Evolutionary conservation across 2,797 vertebrate genomes (phyloP).

Genomic region (Phoebastria nigripes): DNA sequence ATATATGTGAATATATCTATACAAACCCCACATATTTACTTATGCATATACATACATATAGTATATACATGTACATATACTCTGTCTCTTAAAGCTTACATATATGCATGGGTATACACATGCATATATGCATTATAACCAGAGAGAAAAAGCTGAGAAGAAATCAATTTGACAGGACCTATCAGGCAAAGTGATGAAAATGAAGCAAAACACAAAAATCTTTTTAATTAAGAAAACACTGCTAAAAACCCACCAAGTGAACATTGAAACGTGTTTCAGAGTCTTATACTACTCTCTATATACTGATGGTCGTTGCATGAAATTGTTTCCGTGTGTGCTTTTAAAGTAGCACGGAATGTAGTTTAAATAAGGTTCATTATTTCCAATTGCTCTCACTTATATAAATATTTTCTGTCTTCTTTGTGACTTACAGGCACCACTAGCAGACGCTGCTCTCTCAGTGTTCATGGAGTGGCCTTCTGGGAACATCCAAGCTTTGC

Average conservation of each 20-base stretch:
- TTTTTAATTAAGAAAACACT: neutral
- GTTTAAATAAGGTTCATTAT: neutral
- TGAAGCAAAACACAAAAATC: neutral
- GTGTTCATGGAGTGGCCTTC: constrained; percentile 96
- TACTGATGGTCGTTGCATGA: neutral
- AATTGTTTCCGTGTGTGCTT: neutral
- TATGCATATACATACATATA: neutral
- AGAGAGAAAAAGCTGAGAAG: neutral
- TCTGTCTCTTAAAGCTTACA: neutral
- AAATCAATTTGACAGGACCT: neutral
- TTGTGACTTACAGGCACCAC: constrained; percentile 90
- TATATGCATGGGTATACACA: neutral
- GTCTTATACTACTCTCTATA: neutral
- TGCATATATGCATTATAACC: neutral
- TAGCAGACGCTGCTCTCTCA: constrained; percentile 99
- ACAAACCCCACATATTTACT: neutral
- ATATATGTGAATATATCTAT: neutral
- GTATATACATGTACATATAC: neutral
- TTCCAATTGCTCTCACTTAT: neutral
- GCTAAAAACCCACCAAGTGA: neutral
- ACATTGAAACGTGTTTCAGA: neutral
- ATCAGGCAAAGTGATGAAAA: neutral
- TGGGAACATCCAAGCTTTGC: constrained; percentile 99
- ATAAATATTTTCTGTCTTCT: constrained; percentile 71
- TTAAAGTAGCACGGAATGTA: neutral